Evolutionary conservation across 2,797 vertebrate genomes (phyloP).

Genomic region (Dipus sagitta): DNA sequence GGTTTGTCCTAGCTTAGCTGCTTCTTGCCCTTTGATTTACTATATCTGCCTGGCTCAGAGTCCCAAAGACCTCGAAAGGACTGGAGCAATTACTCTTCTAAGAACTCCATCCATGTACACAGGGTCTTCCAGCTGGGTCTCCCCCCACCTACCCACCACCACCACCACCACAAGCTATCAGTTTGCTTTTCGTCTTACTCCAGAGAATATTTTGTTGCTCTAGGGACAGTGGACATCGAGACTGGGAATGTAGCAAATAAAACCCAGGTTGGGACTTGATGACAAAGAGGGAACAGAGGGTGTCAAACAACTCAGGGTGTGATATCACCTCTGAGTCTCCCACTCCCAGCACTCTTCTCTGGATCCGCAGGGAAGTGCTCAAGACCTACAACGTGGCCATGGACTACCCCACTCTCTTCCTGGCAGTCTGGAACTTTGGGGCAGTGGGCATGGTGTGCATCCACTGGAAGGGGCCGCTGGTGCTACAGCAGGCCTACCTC

Average conservation of each 20-base stretch:
- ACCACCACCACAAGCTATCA: rapidly evolving
- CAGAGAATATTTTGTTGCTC: not conserved
- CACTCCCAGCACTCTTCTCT: not conserved
- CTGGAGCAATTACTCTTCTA: too few relatives aligned
- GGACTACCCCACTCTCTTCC: conserved; percentile 94
- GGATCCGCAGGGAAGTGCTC: conserved; percentile 92
- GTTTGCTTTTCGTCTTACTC: not conserved
- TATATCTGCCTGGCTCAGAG: not conserved
- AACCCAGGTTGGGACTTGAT: not conserved
- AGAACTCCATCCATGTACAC: rapidly evolving
- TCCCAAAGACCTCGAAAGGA: not conserved
- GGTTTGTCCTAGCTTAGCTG: not conserved
- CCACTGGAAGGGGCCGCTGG: conserved; percentile 97
- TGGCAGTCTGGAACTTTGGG: conserved; percentile 98
- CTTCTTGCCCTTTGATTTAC: not conserved
- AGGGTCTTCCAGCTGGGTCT: not conserved
- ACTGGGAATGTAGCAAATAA: not conserved
- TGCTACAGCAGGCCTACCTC: conserved; percentile 97
- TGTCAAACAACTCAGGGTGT: not conserved
- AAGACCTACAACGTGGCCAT: conserved; percentile 97
- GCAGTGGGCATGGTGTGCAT: conserved; percentile 98
- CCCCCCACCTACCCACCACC: rapidly evolving
- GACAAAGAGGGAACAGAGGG: not conserved
- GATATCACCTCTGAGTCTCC: not conserved
- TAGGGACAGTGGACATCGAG: not conserved